Conservation (phyloP, 2,888 invertebrate genomes). For the Drosophila fulvimacula region DNA sequence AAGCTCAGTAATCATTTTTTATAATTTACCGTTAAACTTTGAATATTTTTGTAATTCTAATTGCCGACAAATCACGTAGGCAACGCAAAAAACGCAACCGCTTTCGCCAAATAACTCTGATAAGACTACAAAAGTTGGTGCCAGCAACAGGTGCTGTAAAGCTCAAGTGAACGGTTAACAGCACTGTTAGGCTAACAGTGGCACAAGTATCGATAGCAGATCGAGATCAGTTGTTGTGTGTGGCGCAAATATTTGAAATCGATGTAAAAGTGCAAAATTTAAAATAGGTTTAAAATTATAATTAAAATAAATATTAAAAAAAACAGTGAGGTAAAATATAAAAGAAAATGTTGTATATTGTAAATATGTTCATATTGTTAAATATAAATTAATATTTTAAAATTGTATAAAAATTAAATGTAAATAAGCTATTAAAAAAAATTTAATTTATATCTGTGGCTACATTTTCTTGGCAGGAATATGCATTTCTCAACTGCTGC, state of each 20-base stretch:
- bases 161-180: slow-evolving; percentile 17
- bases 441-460: not conserved
- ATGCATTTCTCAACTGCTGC: not conserved
- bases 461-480: not conserved
- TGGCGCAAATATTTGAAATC: not conserved
- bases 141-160: slow-evolving; percentile 5
- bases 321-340: not conserved
- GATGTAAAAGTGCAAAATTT: not conserved
- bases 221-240: slow-evolving; percentile 14
- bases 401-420: too few relatives aligned
- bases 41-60: slow-evolving; percentile 13
- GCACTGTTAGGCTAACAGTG: slow-evolving; percentile 9
- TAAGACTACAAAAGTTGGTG: slow-evolving; percentile 18
- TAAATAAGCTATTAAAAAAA: too few relatives aligned
- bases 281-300: too few relatives aligned
- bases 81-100: slow-evolving; percentile 9
- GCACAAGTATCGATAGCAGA: slow-evolving; percentile 25
- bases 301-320: not conserved
- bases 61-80: not conserved
- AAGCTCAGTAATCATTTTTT: not conserved
- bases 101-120: slow-evolving; percentile 23
- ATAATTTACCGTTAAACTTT: slow-evolving; percentile 31
- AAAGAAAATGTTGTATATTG: too few relatives aligned
- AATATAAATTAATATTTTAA: too few relatives aligned
- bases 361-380: too few relatives aligned